A percentile compares a stretch with the other conserved stretches of the same genome.
These are phyloP conservation scores for Apodemia mormo DNA, from an alignment of 2,888 invertebrate genomes.

Conservation along the genomic window DNA sequence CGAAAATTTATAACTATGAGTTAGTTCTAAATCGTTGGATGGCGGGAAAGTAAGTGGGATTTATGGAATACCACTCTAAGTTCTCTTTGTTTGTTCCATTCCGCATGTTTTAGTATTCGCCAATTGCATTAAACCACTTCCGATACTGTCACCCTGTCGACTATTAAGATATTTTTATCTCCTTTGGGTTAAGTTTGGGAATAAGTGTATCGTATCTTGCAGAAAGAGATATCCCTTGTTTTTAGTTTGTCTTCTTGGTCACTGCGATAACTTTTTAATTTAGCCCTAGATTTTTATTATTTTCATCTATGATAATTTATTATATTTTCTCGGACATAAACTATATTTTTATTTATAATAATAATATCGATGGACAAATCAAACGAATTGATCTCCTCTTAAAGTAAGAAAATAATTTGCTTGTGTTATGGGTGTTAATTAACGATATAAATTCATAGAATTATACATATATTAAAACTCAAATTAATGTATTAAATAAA, in stretches of 20 bases:
- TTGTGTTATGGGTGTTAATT: too few relatives aligned
- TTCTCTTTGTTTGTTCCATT: slow-evolving; percentile 58
- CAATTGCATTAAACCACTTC: slow-evolving; percentile 26
- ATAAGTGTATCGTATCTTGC: background rate
- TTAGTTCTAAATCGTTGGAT: slow-evolving; percentile 77
- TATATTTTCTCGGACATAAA: too few relatives aligned
- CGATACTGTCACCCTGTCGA: slow-evolving; percentile 19
- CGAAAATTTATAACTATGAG: slow-evolving; percentile 74
- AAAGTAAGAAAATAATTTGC: too few relatives aligned
- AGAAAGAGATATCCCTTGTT: background rate
- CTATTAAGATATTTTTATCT: slow-evolving; percentile 10
- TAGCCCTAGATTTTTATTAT: too few relatives aligned
- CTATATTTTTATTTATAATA: too few relatives aligned
- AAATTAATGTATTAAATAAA: too few relatives aligned
- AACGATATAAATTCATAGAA: too few relatives aligned
- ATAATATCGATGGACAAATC: too few relatives aligned
- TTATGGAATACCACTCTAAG: slow-evolving; percentile 63
- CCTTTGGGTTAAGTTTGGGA: background rate
- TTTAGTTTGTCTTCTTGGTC: too few relatives aligned
- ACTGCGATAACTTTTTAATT: background rate
- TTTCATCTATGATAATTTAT: too few relatives aligned
- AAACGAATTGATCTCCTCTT: too few relatives aligned
- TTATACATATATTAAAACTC: too few relatives aligned
- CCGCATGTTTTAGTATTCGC: slow-evolving; percentile 36
- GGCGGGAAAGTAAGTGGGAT: slow-evolving; percentile 70